Conservation (phyloP, 1,140 invertebrate species). For the Megathymus violae region DNA sequence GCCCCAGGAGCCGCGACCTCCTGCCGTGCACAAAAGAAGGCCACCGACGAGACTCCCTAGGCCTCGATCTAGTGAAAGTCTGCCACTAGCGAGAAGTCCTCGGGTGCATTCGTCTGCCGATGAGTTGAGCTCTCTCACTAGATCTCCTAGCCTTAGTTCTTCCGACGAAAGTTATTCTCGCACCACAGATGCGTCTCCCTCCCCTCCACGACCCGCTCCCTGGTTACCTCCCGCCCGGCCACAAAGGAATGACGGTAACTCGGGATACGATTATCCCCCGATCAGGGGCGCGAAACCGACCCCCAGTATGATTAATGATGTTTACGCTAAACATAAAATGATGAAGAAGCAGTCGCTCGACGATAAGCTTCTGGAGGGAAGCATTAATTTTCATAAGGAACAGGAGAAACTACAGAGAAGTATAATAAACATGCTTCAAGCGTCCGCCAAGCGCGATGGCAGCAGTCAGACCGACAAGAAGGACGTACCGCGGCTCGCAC, state of each 20-base stretch:
- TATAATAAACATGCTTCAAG: constrained; percentile 79
- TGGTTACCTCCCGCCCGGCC: constrained; percentile 85
- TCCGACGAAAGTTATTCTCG: constrained; percentile 92
- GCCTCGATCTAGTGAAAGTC: constrained; percentile 87
- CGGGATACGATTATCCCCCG: constrained; percentile 72
- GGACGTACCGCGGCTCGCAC: constrained; percentile 72
- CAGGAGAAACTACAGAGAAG: constrained; percentile 80
- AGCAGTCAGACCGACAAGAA: constrained; percentile 87
- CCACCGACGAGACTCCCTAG: constrained; percentile 77
- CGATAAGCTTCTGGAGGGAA: constrained; percentile 71
- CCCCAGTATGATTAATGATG: constrained; percentile 59
- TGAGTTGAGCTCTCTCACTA: constrained; percentile 90
- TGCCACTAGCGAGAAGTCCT: constrained; percentile 83
- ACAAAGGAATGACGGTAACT: constrained; percentile 53
- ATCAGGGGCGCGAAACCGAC: constrained; percentile 64
- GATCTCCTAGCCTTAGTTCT: constrained; percentile 91
- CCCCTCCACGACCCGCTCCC: constrained; percentile 84
- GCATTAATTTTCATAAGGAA: constrained; percentile 74
- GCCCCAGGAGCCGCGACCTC: constrained; percentile 69
- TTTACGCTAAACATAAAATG: constrained; percentile 75
- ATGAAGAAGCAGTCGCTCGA: constrained; percentile 73
- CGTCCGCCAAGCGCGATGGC: constrained; percentile 85
- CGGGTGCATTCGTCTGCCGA: constrained; percentile 91
- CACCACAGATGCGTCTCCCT: constrained; percentile 87
- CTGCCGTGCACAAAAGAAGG: constrained; percentile 66